Conservation (phyloP, 2,797 vertebrate genomes). For the Rhinogobio ventralis region DNA sequence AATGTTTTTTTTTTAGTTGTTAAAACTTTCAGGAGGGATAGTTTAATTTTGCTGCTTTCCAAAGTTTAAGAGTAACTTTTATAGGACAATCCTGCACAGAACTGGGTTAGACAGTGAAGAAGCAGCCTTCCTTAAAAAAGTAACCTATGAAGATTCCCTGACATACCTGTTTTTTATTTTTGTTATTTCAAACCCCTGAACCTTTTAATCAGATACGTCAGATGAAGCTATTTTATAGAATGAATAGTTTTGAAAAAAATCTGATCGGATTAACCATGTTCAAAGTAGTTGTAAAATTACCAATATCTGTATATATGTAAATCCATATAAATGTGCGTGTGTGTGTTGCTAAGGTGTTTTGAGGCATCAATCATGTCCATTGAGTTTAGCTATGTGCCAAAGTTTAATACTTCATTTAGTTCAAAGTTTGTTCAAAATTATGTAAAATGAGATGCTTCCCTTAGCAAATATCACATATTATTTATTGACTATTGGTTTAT, state of each 20-base stretch:
- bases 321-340: background rate
- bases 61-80: conserved; percentile 49
- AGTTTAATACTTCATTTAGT: background rate
- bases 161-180: conserved; percentile 38
- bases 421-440: background rate
- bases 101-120: conserved; percentile 53
- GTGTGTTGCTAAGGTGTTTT: background rate
- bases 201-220: background rate
- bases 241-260: background rate
- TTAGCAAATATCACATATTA: background rate
- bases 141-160: conserved; percentile 68
- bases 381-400: background rate
- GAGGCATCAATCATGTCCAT: background rate
- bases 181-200: background rate
- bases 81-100: conserved; percentile 51
- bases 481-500: background rate
- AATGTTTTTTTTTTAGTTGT: background rate
- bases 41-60: conserved; percentile 1
- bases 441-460: background rate
- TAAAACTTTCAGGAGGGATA: background rate
- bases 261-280: background rate
- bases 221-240: background rate
- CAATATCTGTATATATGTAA: background rate
- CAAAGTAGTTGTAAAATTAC: background rate
- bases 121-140: conserved; percentile 63